These are phyloP conservation scores for Cryptocephalus primarius DNA, from an alignment of 2,888 invertebrate species.

Conservation along the genomic window DNA sequence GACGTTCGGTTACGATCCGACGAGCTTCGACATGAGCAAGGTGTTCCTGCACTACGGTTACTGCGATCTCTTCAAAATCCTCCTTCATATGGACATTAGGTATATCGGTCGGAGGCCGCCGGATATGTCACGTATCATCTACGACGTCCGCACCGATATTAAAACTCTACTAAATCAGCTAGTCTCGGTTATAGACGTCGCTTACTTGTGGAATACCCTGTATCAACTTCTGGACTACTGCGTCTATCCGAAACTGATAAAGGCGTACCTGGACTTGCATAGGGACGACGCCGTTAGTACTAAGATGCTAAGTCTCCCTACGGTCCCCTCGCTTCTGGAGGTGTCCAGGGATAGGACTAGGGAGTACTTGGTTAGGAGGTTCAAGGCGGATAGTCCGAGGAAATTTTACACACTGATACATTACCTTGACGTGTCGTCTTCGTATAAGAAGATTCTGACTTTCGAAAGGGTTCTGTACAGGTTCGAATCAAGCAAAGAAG, in stretches of 20 bases:
- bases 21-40: conserved; percentile 14
- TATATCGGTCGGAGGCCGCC: conserved; percentile 9
- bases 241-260: conserved; percentile 12
- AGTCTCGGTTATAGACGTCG: conserved; percentile 9
- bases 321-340: conserved; percentile 22
- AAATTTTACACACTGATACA: conserved; percentile 18
- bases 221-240: conserved; percentile 15
- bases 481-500: neutral
- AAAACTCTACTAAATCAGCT: conserved; percentile 9
- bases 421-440: conserved; percentile 13
- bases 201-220: conserved; percentile 13
- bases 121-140: conserved; percentile 14
- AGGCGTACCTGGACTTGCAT: conserved; percentile 10
- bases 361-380: conserved; percentile 16
- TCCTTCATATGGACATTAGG: conserved; percentile 20
- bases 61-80: conserved; percentile 16
- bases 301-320: conserved; percentile 12
- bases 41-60: conserved; percentile 17
- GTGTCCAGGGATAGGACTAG: conserved; percentile 21
- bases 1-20: conserved; percentile 11
- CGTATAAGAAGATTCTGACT: conserved; percentile 19
- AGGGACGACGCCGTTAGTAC: conserved; percentile 12
- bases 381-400: conserved; percentile 11
- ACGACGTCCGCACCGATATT: conserved; percentile 10
- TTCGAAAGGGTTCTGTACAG: conserved; percentile 20